These are phyloP conservation scores for Microchrysa polita DNA, from an alignment of 2,888 invertebrate species.

Conservation along the genomic window DNA sequence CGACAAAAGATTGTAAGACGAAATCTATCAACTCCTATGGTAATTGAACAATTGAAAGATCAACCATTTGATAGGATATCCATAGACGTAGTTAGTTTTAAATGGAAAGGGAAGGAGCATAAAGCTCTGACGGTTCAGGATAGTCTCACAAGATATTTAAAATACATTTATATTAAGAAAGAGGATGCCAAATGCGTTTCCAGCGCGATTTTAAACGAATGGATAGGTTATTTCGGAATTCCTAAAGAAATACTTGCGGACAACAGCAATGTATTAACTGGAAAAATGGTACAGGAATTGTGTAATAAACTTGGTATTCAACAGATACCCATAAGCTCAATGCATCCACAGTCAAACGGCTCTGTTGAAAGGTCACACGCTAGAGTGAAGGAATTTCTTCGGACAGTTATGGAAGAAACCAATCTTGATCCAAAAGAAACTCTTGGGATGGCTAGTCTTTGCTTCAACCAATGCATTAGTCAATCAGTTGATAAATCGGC, in stretches of 20 bases:
- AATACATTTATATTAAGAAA: neutral
- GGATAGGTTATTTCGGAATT: conserved; percentile 15
- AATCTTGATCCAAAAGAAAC: neutral
- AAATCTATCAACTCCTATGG: neutral
- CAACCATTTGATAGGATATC: conserved; percentile 10
- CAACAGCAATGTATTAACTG: neutral
- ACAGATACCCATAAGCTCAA: neutral
- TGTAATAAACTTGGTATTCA: neutral
- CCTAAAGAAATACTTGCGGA: neutral
- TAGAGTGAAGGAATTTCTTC: neutral
- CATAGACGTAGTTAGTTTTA: conserved; percentile 4
- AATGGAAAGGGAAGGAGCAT: conserved; percentile 1
- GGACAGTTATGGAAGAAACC: neutral
- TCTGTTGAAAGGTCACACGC: neutral
- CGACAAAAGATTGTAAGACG: conserved; percentile 3
- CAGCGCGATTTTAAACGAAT: neutral
- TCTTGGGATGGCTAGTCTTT: neutral
- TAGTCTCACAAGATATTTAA: conserved; percentile 1
- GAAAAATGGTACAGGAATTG: neutral
- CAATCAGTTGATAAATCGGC: neutral
- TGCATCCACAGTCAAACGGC: conserved; percentile 16
- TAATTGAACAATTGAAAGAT: neutral
- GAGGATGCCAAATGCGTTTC: neutral
- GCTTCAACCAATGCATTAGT: neutral
- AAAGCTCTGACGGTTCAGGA: neutral